phyloP scores from a whole-genome alignment of 2,888 invertebrate genomes.

The Melangyna quadrimaculata region DNA sequence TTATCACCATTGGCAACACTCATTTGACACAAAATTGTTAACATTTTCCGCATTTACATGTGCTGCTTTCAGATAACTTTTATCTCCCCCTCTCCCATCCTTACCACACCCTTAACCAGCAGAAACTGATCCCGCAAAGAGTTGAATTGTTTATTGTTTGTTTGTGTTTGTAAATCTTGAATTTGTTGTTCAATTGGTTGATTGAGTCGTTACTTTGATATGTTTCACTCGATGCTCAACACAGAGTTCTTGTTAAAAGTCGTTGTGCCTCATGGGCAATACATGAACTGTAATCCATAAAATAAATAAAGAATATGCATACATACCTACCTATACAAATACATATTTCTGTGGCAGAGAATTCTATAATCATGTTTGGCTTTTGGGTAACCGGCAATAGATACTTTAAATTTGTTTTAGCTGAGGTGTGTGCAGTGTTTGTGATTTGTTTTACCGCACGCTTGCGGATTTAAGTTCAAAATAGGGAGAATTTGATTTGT shows the following conservation, averaged over 20 bases:
- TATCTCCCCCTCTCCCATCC: neutral
- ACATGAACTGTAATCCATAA: neutral
- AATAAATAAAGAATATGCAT: neutral
- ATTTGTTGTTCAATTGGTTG: neutral
- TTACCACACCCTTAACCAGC: neutral
- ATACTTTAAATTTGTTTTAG: neutral
- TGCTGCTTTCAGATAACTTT: constrained; percentile 47
- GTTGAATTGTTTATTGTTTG: constrained; percentile 32
- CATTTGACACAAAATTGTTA: neutral
- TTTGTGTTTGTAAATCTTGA: constrained; percentile 23
- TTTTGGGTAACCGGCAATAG: neutral
- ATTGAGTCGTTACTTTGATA: constrained; percentile 8
- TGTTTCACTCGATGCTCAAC: neutral
- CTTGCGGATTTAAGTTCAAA: neutral
- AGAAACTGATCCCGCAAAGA: neutral
- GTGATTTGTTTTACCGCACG: neutral
- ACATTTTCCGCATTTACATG: constrained; percentile 57
- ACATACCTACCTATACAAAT: too few species aligned
- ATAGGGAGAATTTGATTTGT: neutral
- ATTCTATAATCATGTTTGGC: neutral
- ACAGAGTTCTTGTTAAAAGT: neutral
- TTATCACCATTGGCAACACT: constrained; percentile 37
- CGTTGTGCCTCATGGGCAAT: neutral
- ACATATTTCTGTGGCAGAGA: neutral
- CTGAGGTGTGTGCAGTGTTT: neutral